Evolutionary conservation across 2,888 invertebrate genomes (phyloP).

Genomic region (Amphipoea lucens): DNA sequence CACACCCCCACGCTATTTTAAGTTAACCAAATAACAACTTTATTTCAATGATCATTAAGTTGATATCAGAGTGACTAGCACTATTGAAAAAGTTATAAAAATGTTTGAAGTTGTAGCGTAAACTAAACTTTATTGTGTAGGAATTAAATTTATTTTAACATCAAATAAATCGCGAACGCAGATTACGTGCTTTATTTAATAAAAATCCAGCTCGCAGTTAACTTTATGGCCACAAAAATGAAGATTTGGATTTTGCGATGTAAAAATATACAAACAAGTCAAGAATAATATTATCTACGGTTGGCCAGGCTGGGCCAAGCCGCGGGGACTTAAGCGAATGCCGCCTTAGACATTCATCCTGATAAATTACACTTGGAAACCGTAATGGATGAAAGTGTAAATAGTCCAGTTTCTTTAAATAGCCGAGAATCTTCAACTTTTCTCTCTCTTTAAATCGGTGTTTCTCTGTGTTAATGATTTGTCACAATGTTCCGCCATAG

Average conservation of each 20-base stretch:
- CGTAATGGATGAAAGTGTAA: conserved; percentile 7
- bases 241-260: conserved; percentile 56
- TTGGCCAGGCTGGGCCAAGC: conserved; percentile 55
- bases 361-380: conserved; percentile 38
- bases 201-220: neutral
- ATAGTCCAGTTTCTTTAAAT: conserved; percentile 16
- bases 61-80: no score
- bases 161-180: no score
- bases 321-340: conserved; percentile 49
- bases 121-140: no score
- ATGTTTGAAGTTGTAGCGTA: no score
- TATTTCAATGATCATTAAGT: no score
- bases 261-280: conserved; percentile 68
- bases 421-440: neutral
- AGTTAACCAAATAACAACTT: no score
- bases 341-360: conserved; percentile 38
- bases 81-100: no score
- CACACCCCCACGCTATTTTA: no score
- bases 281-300: conserved; percentile 68
- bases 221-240: conserved; percentile 52
- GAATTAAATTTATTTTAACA: no score
- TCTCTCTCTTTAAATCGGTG: neutral
- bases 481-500: fast-evolving
- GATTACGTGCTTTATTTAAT: no score
- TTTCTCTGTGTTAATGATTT: neutral